Evolutionary conservation across 1,140 invertebrate genomes (phyloP).

Genomic region (Lordiphosa collinella): DNA sequence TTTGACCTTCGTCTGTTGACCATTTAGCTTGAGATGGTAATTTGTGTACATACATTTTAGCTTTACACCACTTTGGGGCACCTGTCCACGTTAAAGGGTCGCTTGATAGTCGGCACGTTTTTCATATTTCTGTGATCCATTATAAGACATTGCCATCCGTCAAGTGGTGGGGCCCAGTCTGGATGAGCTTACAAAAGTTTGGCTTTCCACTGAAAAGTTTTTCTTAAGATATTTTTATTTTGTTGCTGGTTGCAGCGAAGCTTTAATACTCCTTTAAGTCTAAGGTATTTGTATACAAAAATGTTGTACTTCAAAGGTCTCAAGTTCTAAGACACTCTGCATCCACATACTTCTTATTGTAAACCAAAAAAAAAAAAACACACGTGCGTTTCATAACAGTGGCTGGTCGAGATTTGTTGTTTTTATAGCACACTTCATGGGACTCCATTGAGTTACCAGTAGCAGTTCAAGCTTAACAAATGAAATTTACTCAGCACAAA

Average conservation of each 20-base stretch:
- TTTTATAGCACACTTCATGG: no score
- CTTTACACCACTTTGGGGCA: slow-evolving; percentile 10
- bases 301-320: slow-evolving; percentile 3
- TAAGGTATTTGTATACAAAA: no score
- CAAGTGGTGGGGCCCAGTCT: slow-evolving; percentile 4
- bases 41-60: slow-evolving; percentile 52
- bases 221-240: slow-evolving; percentile 19
- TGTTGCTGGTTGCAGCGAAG: slow-evolving; percentile 7
- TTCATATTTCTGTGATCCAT: slow-evolving; percentile 49
- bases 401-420: slow-evolving; percentile 17
- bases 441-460: slow-evolving; percentile 3
- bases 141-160: slow-evolving; percentile 33
- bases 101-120: slow-evolving; percentile 42
- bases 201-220: slow-evolving; percentile 17
- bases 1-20: slow-evolving; percentile 23
- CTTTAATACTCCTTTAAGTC: slow-evolving; percentile 13
- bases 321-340: not conserved
- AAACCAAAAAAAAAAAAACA: no score
- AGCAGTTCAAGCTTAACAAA: slow-evolving; percentile 25
- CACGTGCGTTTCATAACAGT: no score
- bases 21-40: slow-evolving; percentile 38
- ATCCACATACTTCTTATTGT: no score
- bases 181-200: slow-evolving; percentile 11
- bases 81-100: slow-evolving; percentile 26
- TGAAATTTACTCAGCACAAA: slow-evolving; percentile 41